These are phyloP conservation scores for Plebejus argus DNA, from an alignment of 2,888 invertebrate species.

Conservation along the genomic window DNA sequence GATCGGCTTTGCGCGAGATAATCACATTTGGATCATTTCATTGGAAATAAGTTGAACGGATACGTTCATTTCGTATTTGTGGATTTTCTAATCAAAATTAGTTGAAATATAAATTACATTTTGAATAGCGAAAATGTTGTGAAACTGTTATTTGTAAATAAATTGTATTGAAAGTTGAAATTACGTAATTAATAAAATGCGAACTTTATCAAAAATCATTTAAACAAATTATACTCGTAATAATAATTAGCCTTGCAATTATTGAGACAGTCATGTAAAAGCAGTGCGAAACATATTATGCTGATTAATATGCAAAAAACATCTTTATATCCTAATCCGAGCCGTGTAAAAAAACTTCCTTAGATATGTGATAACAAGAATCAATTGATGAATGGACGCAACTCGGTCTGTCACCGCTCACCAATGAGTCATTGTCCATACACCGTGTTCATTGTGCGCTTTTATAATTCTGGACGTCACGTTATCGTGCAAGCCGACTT, in stretches of 20 bases:
- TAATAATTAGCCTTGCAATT: no score
- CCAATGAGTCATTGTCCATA: neutral
- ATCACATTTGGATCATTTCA: neutral
- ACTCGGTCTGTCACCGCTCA: no score
- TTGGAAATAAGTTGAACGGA: neutral
- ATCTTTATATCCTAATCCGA: neutral
- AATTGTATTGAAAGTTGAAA: no score
- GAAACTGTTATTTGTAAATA: neutral
- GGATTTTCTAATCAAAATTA: neutral
- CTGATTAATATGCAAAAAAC: neutral
- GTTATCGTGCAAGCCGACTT: no score
- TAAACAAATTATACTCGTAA: no score
- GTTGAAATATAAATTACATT: neutral
- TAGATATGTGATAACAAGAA: no score
- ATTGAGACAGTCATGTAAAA: no score
- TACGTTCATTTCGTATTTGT: neutral
- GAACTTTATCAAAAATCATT: no score
- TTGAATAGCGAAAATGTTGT: neutral
- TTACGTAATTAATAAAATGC: no score
- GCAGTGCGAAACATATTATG: no score
- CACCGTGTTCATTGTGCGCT: neutral
- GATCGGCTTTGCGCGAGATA: neutral
- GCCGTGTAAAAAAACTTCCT: neutral
- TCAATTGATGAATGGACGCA: no score
- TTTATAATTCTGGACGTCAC: no score